Evolutionary conservation across 2,113 vertebrate species (phyloP).

Genomic region (Larimichthys polyactis): DNA sequence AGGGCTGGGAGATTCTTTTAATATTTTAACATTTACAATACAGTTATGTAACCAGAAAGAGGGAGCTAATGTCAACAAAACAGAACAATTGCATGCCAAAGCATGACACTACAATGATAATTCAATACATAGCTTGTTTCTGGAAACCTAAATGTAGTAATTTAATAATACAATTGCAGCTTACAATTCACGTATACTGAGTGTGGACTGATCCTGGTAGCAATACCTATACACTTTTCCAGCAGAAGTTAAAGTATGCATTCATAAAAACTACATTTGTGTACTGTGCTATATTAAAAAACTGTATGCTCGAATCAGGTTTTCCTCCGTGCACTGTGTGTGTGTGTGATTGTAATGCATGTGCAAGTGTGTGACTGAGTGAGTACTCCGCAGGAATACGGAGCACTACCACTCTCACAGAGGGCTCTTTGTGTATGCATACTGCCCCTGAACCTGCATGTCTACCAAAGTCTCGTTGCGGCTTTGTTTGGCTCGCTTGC

Average conservation of each 20-base stretch:
- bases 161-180: background rate
- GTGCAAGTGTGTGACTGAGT: slow-evolving; percentile 41
- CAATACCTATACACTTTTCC: background rate
- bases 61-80: background rate
- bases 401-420: slow-evolving; percentile 72
- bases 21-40: slow-evolving; percentile 8
- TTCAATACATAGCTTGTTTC: background rate
- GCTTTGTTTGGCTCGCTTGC: slow-evolving; percentile 69
- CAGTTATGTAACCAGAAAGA: background rate
- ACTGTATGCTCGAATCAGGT: background rate
- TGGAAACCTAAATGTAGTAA: background rate
- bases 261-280: background rate
- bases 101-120: too few species aligned
- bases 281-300: slow-evolving; percentile 1
- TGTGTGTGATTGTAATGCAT: slow-evolving; percentile 28
- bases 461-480: slow-evolving; percentile 64
- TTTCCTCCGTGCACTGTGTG: background rate
- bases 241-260: background rate
- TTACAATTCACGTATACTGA: background rate
- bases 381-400: slow-evolving; percentile 79
- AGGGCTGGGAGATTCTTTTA: background rate
- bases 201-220: background rate
- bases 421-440: slow-evolving; percentile 76
- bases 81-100: background rate
- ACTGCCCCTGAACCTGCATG: slow-evolving; percentile 65